Evolutionary conservation across 2,113 vertebrate genomes (phyloP), one percentile per base, ranked within the genome.

Genomic region (Zeus faber): DNA sequence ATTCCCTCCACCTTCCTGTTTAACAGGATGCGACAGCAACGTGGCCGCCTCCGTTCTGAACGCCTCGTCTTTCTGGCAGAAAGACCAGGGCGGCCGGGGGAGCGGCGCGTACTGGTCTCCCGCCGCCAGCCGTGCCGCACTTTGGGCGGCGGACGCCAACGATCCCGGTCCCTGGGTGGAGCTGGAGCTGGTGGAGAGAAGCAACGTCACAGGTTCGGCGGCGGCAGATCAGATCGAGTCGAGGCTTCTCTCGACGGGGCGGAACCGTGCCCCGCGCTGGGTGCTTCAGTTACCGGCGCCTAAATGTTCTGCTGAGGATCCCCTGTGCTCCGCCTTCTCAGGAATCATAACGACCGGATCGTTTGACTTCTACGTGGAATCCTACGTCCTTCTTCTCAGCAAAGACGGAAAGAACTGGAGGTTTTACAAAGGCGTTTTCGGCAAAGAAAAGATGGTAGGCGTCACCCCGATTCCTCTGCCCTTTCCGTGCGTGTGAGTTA

Each of bases 391-490:
- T 25, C 76, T 69, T 65, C 92, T 72, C 75, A 93, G 93, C 76
- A 92, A 88, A 0, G 91, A 94, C 0, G 61, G 86, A 58, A 92
- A 75, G 74, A 90, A 77, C 23, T 94, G 93, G 93, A 92, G 81
- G 70, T 63, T 62, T 29, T 93, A 92, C 83, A 92, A 88, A 74
- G 82, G 70, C 4, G 66, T 61, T 3, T 3, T 66, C 1, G 85
- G 76, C 69, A 92, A 80, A 65, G 89, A 92, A 35, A 87, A 81
- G 58, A 93, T 89, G 91, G 93, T 93, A 65, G 18, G 58, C 3
- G 8, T 45, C 25, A 18, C 23, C 10, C 3, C 25, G 11, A n/a
- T 22, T 35, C 18, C 39, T 31, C 27, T 43, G 1, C 54, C 46
- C 6, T 43, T 31, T 22, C 16, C 7, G 44, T 54, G 7, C 39